phyloP scores from a whole-genome alignment of 2,797 vertebrate species.

The Okamejei kenojei region DNA sequence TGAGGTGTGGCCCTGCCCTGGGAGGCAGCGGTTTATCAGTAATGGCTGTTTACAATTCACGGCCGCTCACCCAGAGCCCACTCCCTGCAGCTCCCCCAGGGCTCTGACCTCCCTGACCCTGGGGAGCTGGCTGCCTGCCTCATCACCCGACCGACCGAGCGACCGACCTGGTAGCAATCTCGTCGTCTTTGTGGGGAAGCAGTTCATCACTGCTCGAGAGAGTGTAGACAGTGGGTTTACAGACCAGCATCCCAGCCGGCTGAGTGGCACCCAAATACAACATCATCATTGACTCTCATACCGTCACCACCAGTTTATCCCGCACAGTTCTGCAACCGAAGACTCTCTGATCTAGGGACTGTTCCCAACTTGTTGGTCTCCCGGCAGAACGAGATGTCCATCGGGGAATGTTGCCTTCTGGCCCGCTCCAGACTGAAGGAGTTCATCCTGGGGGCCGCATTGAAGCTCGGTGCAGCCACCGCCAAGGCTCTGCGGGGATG shows the following conservation, averaged over 20 bases:
- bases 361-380: too few species aligned
- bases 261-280: neutral
- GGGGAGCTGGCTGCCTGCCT: neutral
- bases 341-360: neutral
- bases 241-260: neutral
- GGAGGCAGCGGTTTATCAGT: neutral
- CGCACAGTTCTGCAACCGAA: neutral
- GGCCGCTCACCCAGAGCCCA: neutral
- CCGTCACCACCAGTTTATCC: neutral
- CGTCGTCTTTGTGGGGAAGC: neutral
- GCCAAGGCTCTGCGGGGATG: too few species aligned
- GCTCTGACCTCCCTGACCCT: neutral
- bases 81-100: neutral
- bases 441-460: too few species aligned
- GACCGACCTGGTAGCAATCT: neutral
- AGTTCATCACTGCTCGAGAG: neutral
- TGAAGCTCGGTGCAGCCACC: too few species aligned
- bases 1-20: too few species aligned
- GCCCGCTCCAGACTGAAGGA: too few species aligned
- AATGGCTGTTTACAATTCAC: neutral
- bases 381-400: too few species aligned
- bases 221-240: neutral
- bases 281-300: too few species aligned
- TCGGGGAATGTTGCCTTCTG: too few species aligned
- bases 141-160: too few species aligned